Evolutionary conservation across 2,888 invertebrate genomes (phyloP).

Genomic region (Sphaerophoria taeniata): DNA sequence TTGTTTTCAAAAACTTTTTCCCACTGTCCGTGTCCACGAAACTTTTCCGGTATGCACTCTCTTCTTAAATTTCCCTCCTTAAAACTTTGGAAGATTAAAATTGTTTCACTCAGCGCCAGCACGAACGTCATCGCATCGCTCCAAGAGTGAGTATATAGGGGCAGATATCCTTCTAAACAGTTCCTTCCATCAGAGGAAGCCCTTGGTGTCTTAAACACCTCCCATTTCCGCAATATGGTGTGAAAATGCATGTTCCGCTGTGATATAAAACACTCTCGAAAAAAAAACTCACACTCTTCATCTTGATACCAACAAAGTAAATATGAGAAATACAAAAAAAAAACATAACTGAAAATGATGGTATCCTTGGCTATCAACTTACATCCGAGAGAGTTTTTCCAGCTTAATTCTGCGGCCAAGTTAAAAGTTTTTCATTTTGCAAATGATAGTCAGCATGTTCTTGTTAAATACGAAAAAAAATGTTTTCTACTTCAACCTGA

Average conservation of each 20-base stretch:
- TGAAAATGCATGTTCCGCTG: conserved; percentile 65
- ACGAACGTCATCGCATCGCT: not conserved
- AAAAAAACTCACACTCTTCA: conserved; percentile 25
- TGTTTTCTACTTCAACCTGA: conserved; percentile 58
- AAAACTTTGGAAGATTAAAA: conserved; percentile 72
- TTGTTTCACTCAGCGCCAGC: conserved; percentile 36
- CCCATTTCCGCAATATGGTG: conserved; percentile 61
- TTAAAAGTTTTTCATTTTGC: conserved; percentile 73
- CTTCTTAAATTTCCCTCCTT: conserved; percentile 40
- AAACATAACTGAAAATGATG: conserved; percentile 52
- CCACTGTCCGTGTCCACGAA: conserved; percentile 48
- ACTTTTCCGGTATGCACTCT: conserved; percentile 45
- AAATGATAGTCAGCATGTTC: conserved; percentile 65
- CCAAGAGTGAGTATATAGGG: not conserved
- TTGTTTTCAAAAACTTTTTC: conserved; percentile 33
- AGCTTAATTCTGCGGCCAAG: conserved; percentile 71
- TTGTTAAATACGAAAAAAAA: conserved; percentile 40
- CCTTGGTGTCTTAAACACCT: conserved; percentile 30
- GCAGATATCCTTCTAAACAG: not conserved
- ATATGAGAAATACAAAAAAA: conserved; percentile 12
- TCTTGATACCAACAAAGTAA: conserved; percentile 30
- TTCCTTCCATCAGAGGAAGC: not conserved
- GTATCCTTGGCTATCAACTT: conserved; percentile 66
- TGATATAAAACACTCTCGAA: conserved; percentile 58
- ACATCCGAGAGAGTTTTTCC: conserved; percentile 51